Evolutionary conservation across 2,113 vertebrate genomes (phyloP).

Genomic region (Caranx ignobilis): DNA sequence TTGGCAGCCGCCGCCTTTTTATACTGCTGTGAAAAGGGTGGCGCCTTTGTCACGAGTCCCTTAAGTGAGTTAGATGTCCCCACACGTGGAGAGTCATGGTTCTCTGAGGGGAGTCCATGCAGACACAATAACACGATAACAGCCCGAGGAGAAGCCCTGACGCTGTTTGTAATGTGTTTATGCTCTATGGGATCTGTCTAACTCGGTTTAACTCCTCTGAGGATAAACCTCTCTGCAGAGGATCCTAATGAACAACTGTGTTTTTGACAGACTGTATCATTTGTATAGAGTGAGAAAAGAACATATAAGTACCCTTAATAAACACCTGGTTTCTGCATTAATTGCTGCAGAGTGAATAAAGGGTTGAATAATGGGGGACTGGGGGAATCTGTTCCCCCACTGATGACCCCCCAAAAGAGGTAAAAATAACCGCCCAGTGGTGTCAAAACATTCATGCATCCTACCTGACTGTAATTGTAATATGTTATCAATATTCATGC

Average conservation of each 20-base stretch:
- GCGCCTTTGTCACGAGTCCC: constrained; percentile 51
- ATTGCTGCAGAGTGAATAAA: not conserved
- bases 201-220: constrained; percentile 23
- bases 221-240: constrained; percentile 22
- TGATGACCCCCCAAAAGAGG: no score
- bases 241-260: constrained; percentile 18
- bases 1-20: constrained; percentile 54
- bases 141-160: constrained; percentile 68
- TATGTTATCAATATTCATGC: no score
- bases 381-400: no score
- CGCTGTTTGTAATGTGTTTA: constrained; percentile 75
- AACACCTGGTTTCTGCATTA: not conserved
- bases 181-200: constrained; percentile 29
- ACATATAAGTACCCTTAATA: not conserved
- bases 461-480: no score
- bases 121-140: constrained; percentile 78
- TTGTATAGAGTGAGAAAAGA: not conserved
- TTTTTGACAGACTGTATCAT: not conserved
- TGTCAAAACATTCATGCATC: no score
- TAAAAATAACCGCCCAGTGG: no score
- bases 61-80: constrained; percentile 63
- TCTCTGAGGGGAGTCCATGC: constrained; percentile 58
- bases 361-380: no score
- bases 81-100: constrained; percentile 21
- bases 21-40: constrained; percentile 55